phyloP scores from a whole-genome alignment of 2,113 vertebrate species.

The Spea multiplicata region DNA sequence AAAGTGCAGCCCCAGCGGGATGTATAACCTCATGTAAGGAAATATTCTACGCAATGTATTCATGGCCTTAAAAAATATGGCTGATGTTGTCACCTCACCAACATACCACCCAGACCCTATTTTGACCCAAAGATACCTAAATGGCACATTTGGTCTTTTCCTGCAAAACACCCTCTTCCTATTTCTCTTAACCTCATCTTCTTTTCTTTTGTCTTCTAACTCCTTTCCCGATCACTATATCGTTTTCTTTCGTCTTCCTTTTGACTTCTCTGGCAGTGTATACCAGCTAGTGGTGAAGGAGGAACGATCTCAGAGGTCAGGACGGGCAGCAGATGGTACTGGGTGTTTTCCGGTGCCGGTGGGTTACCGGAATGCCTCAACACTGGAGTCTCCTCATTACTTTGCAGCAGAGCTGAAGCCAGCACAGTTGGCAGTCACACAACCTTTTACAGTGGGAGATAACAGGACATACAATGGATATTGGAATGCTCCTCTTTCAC shows the following conservation, averaged over 20 bases:
- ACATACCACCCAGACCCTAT: no score
- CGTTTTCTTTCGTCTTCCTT: neutral
- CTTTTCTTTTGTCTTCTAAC: neutral
- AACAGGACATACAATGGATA: constrained; percentile 96
- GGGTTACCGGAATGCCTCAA: constrained; percentile 87
- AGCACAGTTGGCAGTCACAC: constrained; percentile 78
- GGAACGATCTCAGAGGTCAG: constrained; percentile 82
- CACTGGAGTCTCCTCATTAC: constrained; percentile 84
- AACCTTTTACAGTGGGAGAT: constrained; percentile 93
- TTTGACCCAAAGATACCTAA: no score
- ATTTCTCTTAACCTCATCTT: neutral
- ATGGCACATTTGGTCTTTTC: no score
- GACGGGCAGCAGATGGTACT: constrained; percentile 79
- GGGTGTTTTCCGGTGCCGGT: constrained; percentile 88
- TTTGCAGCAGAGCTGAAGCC: constrained; percentile 90
- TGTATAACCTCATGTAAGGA: no score
- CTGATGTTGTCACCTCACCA: no score
- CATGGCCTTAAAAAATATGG: no score
- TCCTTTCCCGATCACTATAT: neutral
- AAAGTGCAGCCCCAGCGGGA: no score
- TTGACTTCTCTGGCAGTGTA: constrained; percentile 64
- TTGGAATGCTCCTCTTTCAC: constrained; percentile 93
- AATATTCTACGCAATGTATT: no score
- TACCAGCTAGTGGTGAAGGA: constrained; percentile 96
- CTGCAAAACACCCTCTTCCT: no score